phyloP scores from a whole-genome alignment of 1,140 invertebrate genomes.

The Asobara japonica region DNA sequence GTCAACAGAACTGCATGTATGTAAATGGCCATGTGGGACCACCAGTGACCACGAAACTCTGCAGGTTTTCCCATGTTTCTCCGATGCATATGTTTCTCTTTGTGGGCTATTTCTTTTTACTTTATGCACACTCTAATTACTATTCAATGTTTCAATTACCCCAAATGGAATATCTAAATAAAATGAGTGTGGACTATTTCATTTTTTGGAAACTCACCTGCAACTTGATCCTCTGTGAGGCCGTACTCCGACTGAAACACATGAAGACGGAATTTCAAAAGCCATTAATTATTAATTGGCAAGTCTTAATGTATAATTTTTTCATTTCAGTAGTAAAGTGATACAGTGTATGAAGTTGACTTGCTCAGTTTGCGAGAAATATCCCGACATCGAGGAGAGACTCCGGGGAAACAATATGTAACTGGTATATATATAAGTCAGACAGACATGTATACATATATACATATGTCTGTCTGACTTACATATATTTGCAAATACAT shows the following conservation, averaged over 20 bases:
- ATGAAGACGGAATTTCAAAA: slow-evolving; percentile 42
- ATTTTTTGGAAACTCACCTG: slow-evolving; percentile 68
- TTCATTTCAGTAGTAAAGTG: background rate
- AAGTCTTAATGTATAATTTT: background rate
- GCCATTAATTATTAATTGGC: background rate
- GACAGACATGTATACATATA: too few species aligned
- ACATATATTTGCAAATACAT: too few species aligned
- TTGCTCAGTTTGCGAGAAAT: too few species aligned
- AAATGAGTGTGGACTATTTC: background rate
- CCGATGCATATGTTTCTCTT: background rate
- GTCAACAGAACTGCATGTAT: slow-evolving; percentile 31
- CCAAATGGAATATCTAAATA: background rate
- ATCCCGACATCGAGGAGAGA: too few species aligned
- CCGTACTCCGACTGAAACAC: slow-evolving; percentile 83
- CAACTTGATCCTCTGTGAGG: slow-evolving; percentile 85
- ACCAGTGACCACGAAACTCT: background rate
- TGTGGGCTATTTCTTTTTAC: background rate
- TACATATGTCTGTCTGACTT: too few species aligned
- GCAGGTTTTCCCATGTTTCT: background rate
- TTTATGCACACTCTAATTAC: background rate
- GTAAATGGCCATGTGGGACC: slow-evolving; percentile 24
- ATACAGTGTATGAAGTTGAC: too few species aligned
- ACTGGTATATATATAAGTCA: too few species aligned
- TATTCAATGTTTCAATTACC: background rate
- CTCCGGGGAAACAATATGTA: too few species aligned